Evolutionary conservation across 2,888 invertebrate genomes (phyloP).

Genomic region (Nemapogon koenigi): DNA sequence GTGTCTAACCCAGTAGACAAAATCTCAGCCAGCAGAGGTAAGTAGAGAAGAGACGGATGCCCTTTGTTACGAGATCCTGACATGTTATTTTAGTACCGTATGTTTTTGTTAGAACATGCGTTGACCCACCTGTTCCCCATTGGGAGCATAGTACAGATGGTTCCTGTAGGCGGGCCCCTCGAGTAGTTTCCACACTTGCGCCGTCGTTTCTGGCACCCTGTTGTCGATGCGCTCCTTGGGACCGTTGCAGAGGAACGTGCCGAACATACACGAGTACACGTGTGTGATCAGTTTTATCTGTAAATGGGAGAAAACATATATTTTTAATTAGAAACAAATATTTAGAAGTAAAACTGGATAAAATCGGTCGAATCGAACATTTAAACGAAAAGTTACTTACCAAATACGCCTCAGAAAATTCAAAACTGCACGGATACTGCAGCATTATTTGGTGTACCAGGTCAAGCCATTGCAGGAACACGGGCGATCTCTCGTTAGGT

Average conservation of each 20-base stretch:
- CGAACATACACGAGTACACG: constrained; percentile 94
- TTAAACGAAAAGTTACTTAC: constrained; percentile 62
- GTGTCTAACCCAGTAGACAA: too few species aligned
- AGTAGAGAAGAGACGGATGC: too few species aligned
- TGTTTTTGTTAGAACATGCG: too few species aligned
- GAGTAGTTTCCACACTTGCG: constrained; percentile 90
- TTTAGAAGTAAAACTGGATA: too few species aligned
- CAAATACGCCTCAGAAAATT: constrained; percentile 93
- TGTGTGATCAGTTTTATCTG: constrained; percentile 95
- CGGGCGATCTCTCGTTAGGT: constrained; percentile 94
- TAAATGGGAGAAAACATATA: constrained; percentile 17
- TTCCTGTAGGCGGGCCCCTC: constrained; percentile 81
- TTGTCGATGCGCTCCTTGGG: constrained; percentile 72
- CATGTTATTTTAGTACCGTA: too few species aligned
- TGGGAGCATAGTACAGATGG: constrained; percentile 74
- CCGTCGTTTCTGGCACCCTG: constrained; percentile 71
- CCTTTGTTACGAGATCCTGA: too few species aligned
- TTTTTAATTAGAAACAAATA: constrained; percentile 4
- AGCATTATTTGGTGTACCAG: constrained; percentile 89
- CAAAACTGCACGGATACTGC: constrained; percentile 93
- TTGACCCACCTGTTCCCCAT: constrained; percentile 30
- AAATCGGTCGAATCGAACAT: too few species aligned
- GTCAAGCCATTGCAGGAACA: constrained; percentile 98
- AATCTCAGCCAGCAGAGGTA: too few species aligned
- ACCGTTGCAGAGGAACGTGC: constrained; percentile 94